A percentile compares a stretch with the other conserved stretches of the same genome.
phyloP scores from a whole-genome alignment of 2,113 vertebrate genomes.

The zebrafish (Danio rerio) region DNA sequence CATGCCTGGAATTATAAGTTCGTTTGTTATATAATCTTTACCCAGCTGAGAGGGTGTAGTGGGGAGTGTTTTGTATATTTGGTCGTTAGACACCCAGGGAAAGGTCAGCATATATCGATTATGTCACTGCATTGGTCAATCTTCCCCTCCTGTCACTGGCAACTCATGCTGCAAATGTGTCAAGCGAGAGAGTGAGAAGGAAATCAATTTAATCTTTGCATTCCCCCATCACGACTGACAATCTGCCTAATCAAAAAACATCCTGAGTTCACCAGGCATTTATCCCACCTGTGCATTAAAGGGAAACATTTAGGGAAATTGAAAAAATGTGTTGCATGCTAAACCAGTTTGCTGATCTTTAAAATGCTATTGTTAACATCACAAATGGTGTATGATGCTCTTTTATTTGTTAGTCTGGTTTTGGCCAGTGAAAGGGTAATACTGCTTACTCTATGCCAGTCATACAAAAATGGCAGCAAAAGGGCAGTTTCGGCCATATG shows the following conservation, averaged over 20 bases:
- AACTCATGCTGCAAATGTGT: constrained; percentile 34
- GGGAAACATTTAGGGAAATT: background rate
- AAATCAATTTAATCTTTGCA: constrained; percentile 50
- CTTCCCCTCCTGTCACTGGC: constrained; percentile 30
- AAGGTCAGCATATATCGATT: constrained; percentile 51
- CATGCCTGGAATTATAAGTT: constrained; percentile 26
- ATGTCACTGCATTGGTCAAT: constrained; percentile 39
- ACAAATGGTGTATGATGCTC: background rate
- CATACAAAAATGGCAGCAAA: background rate
- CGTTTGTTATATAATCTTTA: constrained; percentile 45
- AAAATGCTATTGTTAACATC: background rate
- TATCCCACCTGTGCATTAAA: background rate
- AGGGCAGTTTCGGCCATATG: background rate
- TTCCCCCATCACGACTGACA: background rate
- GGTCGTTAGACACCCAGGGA: constrained; percentile 34
- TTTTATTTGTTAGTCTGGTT: background rate
- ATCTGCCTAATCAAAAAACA: constrained; percentile 31
- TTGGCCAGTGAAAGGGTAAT: background rate
- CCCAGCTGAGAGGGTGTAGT: constrained; percentile 14
- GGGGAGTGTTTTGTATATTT: constrained; percentile 17
- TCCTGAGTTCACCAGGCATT: background rate
- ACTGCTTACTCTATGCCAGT: background rate
- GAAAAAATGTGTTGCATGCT: background rate
- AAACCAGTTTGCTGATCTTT: background rate
- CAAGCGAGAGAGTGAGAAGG: constrained; percentile 40